A percentile compares a stretch with the other conserved stretches of the same genome.
Evolutionary conservation across 2,797 vertebrate species (phyloP).

Genomic region (Psittacula echo): DNA sequence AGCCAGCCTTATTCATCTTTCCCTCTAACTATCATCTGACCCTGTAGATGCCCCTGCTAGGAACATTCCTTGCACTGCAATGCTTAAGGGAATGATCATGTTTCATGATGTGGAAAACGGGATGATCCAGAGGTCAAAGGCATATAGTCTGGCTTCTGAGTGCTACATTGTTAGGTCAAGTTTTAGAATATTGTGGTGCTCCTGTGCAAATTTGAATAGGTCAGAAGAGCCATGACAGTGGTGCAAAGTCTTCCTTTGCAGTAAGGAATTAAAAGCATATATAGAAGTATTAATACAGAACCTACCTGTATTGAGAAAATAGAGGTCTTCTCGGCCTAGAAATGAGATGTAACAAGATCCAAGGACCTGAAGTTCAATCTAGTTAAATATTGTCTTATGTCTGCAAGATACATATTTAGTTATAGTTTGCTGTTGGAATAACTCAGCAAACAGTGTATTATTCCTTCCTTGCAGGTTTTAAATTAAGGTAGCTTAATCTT

Average conservation of each 20-base stretch:
- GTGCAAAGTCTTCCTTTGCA: background rate
- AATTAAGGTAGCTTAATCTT: slow-evolving; percentile 8
- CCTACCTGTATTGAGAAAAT: background rate
- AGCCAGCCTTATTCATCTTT: background rate
- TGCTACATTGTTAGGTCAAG: background rate
- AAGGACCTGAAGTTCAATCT: background rate
- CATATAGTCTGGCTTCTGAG: background rate
- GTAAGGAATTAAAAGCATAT: background rate
- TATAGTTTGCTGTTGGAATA: background rate
- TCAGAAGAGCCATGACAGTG: background rate
- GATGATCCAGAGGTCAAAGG: background rate
- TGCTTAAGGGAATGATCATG: background rate
- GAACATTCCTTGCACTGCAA: background rate
- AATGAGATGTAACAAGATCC: background rate
- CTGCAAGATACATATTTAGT: background rate
- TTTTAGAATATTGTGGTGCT: background rate
- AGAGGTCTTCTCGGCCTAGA: background rate
- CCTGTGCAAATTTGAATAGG: background rate
- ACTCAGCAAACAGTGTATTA: background rate
- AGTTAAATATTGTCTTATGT: background rate
- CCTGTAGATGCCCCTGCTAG: background rate
- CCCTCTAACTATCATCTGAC: background rate
- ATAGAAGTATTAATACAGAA: background rate
- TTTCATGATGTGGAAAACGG: background rate
- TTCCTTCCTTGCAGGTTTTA: background rate